Evolutionary conservation across 2,797 vertebrate species (phyloP).

Genomic region (Rhincodon typus): DNA sequence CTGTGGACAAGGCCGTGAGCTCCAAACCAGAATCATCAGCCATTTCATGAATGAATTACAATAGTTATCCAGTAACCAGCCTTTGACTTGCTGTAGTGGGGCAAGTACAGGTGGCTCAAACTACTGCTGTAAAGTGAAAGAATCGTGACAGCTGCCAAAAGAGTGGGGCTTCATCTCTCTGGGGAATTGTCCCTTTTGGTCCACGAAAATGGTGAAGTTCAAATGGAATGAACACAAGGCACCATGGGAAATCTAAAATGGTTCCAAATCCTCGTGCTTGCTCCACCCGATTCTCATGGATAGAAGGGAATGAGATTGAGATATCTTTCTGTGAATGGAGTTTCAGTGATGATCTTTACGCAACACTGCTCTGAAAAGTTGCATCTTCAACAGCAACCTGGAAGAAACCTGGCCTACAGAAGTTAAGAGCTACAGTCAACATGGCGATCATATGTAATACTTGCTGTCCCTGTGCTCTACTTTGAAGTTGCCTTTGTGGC

Average conservation of each 20-base stretch:
- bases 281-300: neutral
- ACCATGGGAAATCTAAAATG: neutral
- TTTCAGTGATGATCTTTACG: neutral
- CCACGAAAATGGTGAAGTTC: neutral
- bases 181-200: neutral
- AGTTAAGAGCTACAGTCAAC: neutral
- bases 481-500: neutral
- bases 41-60: neutral
- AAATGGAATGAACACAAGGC: too few relatives aligned
- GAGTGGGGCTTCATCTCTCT: neutral
- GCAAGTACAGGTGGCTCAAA: neutral
- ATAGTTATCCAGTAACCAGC: neutral
- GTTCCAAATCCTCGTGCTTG: neutral
- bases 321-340: neutral
- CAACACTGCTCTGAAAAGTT: neutral
- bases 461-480: too few relatives aligned
- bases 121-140: neutral
- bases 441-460: neutral
- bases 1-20: neutral
- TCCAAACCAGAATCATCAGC: neutral
- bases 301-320: neutral
- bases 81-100: neutral
- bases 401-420: neutral
- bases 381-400: neutral
- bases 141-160: neutral